Base-by-base conservation (phyloP, 2,797 vertebrate species). In the Gobionotothen gibberifrons region DNA sequence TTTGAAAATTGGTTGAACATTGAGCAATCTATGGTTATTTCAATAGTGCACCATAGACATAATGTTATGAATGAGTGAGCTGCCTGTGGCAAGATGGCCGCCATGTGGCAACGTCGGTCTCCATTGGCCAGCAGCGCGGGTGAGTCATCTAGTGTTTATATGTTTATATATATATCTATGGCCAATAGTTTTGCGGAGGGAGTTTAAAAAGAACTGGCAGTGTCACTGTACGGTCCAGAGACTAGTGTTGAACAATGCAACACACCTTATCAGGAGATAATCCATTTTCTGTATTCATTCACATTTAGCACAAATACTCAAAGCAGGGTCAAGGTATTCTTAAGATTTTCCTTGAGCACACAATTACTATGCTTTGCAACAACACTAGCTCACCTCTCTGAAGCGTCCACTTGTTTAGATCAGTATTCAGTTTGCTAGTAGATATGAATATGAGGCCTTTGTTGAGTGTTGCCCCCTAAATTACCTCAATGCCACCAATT, bases 401-500 rank as follows among this genome's bases (percentile, higher is more conserved):
- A 49, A 48, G 55, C 40, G 6, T 61, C 69, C 53, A 54, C 83
- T 79, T 76, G 56, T 85, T 85, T 72, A 72, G 59, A 77, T 81
- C 72, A 56, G 48, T 44, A 74, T 82, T 82, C 73, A 76, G 39
- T 75, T 76, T 62, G 60, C 54, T 67, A 68, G 73, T 46, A 48
- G 16, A 53, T 60, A 39, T 76, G 52, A 77, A 66, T 63, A 53
- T 22, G 49, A 56, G 77, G 66, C 72, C 70, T 52, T 52, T 78
- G 66, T 85, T 9, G 15, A 90, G 76, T 59, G 72, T 54, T 70
- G 54, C 69, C 70, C 51, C 17, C 76, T 69, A 67, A 84, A 91
- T 89, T 82, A 86, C 76, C 75, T 82, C 78, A 61, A 69, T 63
- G 61, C 68, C 56, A 59, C 62, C 61, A 83, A 79, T 83, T 79